Evolutionary conservation across 2,113 vertebrate genomes (phyloP), one percentile per base, ranked within the genome.

Genomic region (Eurypyga helias): DNA sequence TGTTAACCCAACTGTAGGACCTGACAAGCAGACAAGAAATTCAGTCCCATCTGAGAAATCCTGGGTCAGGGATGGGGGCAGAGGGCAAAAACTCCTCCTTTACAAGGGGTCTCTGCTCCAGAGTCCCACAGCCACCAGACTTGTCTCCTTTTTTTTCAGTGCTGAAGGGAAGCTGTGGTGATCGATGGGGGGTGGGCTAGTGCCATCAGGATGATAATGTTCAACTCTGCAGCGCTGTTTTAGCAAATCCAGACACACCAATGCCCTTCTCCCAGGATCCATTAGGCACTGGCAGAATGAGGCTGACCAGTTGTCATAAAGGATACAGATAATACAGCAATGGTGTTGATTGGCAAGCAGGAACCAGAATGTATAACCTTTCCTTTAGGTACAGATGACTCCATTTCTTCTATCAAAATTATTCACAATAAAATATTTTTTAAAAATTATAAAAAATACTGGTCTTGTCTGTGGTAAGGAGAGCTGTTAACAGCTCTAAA

Each of bases 261-360:
- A 21, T 1, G 3, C 17, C 45, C 60, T 79, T 51, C 29, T 66
- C 45, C 16, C 61, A 61, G 45, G 7, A 28, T 20, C 52, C 29
- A 41, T 0, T 0, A 55, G 26, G 41, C 51, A 38, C 78, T 18
- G 15, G 34, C 14, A 48, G 43, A 57, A 81, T 26, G 18, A 49
- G 8, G 29, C 52, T 87, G 61, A 38, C 33, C 48, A 9, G 46
- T 60, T 91, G 51, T 69, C 26, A 25, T 11, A n/a, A 17, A 70
- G 20, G 11, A 19, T 18, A 24, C 0, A 0, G 17, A 28, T 60
- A 61, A 45, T 13, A 14, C 1, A 18, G 38, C 23, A 84, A 4
- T 25, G 21, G 36, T 31, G 34, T 48, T 60, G 46, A 36, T 23
- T 20, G n/a, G 11, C n/a, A 62, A 24, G 33, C 14, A 90, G 36